phyloP scores from a whole-genome alignment of 1,140 invertebrate genomes.

The Carposina sasakii region DNA sequence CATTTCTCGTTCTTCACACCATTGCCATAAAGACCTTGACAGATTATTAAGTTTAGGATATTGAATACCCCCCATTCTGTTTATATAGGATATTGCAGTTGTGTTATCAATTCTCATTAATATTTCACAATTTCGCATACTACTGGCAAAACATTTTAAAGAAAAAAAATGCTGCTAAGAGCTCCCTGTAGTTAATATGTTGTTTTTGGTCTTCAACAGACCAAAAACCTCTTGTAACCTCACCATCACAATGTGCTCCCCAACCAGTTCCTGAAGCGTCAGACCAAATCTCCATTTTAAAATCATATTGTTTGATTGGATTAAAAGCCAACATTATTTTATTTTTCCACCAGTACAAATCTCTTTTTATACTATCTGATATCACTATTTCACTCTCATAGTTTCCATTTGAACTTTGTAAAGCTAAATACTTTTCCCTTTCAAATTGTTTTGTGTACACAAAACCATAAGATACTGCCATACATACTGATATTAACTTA shows the following conservation, averaged over 20 bases:
- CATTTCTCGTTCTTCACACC: background rate
- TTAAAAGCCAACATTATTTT: too few species aligned
- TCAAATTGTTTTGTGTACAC: constrained; percentile 28
- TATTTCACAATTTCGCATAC: background rate
- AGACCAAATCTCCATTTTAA: too few species aligned
- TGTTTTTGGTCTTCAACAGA: too few species aligned
- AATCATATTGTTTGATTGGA: too few species aligned
- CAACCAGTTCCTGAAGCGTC: too few species aligned
- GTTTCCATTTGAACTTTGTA: constrained; percentile 2
- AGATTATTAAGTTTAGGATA: background rate
- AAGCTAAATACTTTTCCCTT: constrained; percentile 16
- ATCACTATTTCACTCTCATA: too few species aligned
- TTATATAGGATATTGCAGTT: background rate
- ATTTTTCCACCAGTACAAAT: too few species aligned
- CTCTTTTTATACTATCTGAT: too few species aligned
- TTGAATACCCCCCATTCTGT: background rate
- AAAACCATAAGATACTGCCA: constrained; percentile 21
- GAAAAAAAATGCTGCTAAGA: too few species aligned
- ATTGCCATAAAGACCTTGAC: background rate
- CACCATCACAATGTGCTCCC: too few species aligned
- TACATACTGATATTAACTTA: constrained; percentile 24
- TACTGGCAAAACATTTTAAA: background rate
- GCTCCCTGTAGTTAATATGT: too few species aligned
- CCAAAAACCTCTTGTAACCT: too few species aligned
- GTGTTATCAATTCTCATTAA: background rate